phyloP scores from a whole-genome alignment of 2,113 vertebrate genomes.

The Agelaius tricolor region DNA sequence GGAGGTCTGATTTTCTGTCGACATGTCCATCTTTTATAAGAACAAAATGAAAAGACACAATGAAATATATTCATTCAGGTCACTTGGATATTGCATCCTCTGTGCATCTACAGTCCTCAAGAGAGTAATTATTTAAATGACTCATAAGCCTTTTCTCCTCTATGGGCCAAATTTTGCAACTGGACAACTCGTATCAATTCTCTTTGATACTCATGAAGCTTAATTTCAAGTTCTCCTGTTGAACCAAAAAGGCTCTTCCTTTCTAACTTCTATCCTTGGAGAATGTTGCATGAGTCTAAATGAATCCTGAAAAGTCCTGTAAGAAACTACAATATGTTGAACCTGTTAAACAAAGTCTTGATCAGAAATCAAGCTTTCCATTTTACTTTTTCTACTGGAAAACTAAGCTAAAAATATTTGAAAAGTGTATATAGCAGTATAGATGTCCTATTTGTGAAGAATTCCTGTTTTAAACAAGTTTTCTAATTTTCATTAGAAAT shows the following conservation, averaged over 20 bases:
- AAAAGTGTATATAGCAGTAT: neutral
- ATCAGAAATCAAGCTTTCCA: neutral
- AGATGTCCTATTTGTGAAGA: neutral
- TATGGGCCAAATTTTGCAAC: neutral
- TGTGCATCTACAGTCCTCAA: neutral
- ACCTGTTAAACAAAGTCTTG: neutral
- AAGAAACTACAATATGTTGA: neutral
- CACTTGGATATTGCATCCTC: neutral
- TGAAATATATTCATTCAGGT: neutral
- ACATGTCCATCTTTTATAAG: neutral
- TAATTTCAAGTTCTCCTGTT: neutral
- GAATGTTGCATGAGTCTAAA: neutral
- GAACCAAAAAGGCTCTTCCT: neutral
- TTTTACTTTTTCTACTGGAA: neutral
- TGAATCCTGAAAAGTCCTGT: neutral
- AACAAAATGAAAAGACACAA: neutral
- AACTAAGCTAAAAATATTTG: neutral
- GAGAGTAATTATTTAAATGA: neutral
- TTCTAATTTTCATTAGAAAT: neutral
- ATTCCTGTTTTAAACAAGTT: neutral
- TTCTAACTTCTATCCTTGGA: neutral
- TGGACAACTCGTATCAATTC: neutral
- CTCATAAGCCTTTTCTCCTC: neutral
- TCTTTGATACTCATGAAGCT: neutral
- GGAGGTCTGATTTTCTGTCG: neutral